Percentiles rank a stretch among this genome's conserved stretches.
Evolutionary conservation across 1,140 invertebrate species (phyloP).

Genomic region (Atta colombica): DNA sequence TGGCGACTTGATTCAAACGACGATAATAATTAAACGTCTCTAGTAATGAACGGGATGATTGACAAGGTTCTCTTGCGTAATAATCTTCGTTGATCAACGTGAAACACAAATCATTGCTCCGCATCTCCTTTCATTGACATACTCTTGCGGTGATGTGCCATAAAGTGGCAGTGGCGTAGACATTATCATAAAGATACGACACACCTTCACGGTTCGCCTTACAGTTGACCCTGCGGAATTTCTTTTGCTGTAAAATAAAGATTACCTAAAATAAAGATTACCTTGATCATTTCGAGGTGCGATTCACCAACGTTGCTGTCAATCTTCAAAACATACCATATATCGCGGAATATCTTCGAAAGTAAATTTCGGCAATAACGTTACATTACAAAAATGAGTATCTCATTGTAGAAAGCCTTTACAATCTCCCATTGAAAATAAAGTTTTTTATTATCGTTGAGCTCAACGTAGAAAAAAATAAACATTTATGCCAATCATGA

Average conservation of each 20-base stretch:
- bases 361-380: slow-evolving; percentile 8
- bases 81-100: slow-evolving; percentile 6
- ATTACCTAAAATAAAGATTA: slow-evolving; percentile 31
- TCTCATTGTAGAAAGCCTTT: not conserved
- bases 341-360: slow-evolving; percentile 7
- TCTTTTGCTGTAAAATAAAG: slow-evolving; percentile 1
- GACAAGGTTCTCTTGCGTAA: slow-evolving; percentile 52
- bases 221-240: slow-evolving; percentile 38
- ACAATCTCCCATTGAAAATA: not conserved
- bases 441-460: slow-evolving; percentile 8
- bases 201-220: slow-evolving; percentile 24
- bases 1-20: slow-evolving; percentile 21
- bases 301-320: not conserved
- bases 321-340: not conserved
- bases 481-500: not conserved
- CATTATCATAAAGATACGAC: not conserved
- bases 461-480: not conserved
- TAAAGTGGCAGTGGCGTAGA: slow-evolving; percentile 44
- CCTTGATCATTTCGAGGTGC: not conserved
- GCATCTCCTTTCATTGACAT: slow-evolving; percentile 47
- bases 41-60: slow-evolving; percentile 27
- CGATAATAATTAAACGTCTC: not conserved
- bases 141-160: not conserved
- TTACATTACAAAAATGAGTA: not conserved
- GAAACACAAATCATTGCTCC: slow-evolving; percentile 1